These are phyloP conservation scores for Platichthys stellatus DNA, from an alignment of 2,113 vertebrate species.

Conservation along the genomic window DNA sequence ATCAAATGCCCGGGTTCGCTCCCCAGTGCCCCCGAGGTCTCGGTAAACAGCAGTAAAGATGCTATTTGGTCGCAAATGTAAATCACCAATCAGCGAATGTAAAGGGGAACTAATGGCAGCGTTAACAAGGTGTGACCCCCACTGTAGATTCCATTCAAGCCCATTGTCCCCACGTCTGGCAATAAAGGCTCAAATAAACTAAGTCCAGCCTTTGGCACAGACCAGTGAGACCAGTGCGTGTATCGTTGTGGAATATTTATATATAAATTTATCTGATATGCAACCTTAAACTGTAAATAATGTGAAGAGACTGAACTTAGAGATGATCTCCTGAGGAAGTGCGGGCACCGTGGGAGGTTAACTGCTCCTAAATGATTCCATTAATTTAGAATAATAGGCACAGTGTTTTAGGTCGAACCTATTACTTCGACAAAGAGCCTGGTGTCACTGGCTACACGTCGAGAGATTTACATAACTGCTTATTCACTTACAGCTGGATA, in stretches of 20 bases:
- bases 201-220: conserved; percentile 5
- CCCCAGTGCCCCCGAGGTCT: conserved; percentile 47
- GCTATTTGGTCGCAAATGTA: conserved; percentile 85
- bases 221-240: neutral
- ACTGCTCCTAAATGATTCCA: conserved; percentile 79
- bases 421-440: conserved; percentile 67
- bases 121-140: conserved; percentile 89
- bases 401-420: conserved; percentile 75
- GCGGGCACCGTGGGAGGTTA: conserved; percentile 77
- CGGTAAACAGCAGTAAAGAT: conserved; percentile 82
- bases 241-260: neutral
- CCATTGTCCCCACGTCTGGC: conserved; percentile 65
- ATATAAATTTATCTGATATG: neutral
- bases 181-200: conserved; percentile 68
- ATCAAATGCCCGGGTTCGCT: conserved; percentile 61
- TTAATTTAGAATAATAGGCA: conserved; percentile 82
- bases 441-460: conserved; percentile 54
- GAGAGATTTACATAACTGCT: conserved; percentile 60
- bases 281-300: neutral
- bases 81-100: conserved; percentile 86
- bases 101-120: conserved; percentile 85
- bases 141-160: conserved; percentile 60
- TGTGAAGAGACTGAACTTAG: neutral
- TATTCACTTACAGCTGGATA: conserved; percentile 42
- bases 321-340: conserved; percentile 43